Conservation (phyloP, 2,888 invertebrate species). For the Aleiodes alternator region DNA sequence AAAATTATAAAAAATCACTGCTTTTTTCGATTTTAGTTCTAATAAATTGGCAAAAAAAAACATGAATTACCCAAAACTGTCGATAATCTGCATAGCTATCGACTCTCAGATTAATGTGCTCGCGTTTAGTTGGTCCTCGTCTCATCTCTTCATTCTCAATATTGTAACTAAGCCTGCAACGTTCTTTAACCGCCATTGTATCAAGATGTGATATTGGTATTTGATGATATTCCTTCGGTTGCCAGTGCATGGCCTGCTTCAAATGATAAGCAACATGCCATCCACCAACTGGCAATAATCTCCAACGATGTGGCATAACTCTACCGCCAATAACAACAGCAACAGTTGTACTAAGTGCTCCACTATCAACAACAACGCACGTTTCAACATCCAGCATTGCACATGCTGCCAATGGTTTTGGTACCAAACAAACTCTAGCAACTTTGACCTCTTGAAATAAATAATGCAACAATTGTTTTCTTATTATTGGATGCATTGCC, state of each 20-base stretch:
- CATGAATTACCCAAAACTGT: slow-evolving; percentile 71
- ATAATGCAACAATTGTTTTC: slow-evolving; percentile 73
- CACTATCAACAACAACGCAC: slow-evolving; percentile 75
- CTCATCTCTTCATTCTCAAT: slow-evolving; percentile 70
- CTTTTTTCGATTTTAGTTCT: not conserved
- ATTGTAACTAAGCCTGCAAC: slow-evolving; percentile 73
- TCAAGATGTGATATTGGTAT: slow-evolving; percentile 74
- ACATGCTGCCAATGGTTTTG: slow-evolving; percentile 74
- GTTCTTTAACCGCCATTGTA: slow-evolving; percentile 72
- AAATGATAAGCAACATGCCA: slow-evolving; percentile 74
- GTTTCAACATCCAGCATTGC: slow-evolving; percentile 73
- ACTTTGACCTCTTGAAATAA: slow-evolving; percentile 74
- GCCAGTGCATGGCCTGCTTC: slow-evolving; percentile 73
- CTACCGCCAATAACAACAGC: slow-evolving; percentile 74
- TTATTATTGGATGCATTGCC: slow-evolving; percentile 70
- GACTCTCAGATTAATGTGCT: slow-evolving; percentile 70
- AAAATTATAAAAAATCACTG: slow-evolving; percentile 12
- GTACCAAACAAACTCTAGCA: slow-evolving; percentile 73
- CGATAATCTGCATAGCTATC: slow-evolving; percentile 71
- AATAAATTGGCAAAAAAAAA: slow-evolving; percentile 39
- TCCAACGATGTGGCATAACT: slow-evolving; percentile 72
- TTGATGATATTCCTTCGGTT: slow-evolving; percentile 71
- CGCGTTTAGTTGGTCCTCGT: slow-evolving; percentile 60
- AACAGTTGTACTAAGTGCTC: slow-evolving; percentile 74
- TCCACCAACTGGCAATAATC: slow-evolving; percentile 73